Evolutionary conservation across 2,888 invertebrate species (phyloP).

Genomic region (Heliconius charithonia): DNA sequence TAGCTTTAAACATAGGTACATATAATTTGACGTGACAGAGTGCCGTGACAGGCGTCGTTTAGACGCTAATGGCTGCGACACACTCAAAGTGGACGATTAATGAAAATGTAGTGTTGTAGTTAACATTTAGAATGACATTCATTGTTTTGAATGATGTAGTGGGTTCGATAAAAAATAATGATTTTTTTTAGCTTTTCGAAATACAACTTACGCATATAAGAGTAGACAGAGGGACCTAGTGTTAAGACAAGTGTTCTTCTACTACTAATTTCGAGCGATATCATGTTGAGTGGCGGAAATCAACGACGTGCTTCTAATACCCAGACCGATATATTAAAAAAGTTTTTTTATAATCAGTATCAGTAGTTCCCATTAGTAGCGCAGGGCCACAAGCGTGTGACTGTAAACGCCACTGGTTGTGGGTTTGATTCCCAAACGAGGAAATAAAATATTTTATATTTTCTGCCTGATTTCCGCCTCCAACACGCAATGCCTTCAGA

Average conservation of each 20-base stretch:
- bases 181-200: neutral
- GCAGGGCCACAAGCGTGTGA: too few relatives aligned
- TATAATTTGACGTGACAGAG: constrained; percentile 41
- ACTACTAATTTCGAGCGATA: neutral
- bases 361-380: too few relatives aligned
- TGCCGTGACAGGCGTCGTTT: constrained; percentile 36
- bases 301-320: neutral
- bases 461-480: too few relatives aligned
- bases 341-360: too few relatives aligned
- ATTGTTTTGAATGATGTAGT: neutral
- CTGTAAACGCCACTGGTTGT: too few relatives aligned
- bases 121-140: neutral
- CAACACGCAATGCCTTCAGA: too few relatives aligned
- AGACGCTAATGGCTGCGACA: constrained; percentile 37
- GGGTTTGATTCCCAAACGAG: too few relatives aligned
- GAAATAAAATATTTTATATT: too few relatives aligned
- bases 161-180: neutral
- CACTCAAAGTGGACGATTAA: constrained; percentile 14
- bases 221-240: too few relatives aligned
- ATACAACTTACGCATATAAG: too few relatives aligned
- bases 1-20: constrained; percentile 1
- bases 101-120: constrained; percentile 5
- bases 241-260: too few relatives aligned
- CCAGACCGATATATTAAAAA: neutral
- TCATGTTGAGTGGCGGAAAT: neutral